These are phyloP conservation scores for Corapipo altera DNA, from an alignment of 2,113 vertebrate species.

Conservation along the genomic window DNA sequence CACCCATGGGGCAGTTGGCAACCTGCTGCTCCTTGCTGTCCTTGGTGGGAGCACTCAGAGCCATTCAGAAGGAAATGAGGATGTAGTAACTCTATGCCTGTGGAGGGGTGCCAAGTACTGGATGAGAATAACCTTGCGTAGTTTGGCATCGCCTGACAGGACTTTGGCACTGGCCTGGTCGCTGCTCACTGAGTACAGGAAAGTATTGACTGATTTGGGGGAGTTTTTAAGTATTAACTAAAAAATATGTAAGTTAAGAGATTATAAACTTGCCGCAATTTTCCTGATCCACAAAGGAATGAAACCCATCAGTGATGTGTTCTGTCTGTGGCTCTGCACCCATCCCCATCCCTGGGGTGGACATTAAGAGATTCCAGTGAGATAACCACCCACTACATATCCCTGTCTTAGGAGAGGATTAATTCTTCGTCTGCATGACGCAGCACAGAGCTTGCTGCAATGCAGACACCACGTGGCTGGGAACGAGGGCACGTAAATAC, in stretches of 20 bases:
- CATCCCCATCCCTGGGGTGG: background rate
- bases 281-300: background rate
- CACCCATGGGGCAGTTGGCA: background rate
- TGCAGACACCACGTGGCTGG: slow-evolving; percentile 35
- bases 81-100: background rate
- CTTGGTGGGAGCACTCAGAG: background rate
- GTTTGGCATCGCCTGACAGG: background rate
- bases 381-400: background rate
- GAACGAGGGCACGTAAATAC: background rate
- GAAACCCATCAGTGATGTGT: background rate
- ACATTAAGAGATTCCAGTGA: background rate
- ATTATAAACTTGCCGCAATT: background rate
- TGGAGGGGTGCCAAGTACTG: background rate
- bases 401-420: background rate
- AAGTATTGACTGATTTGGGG: background rate
- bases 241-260: background rate
- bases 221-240: background rate
- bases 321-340: background rate
- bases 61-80: background rate
- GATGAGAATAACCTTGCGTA: background rate
- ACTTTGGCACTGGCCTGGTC: background rate
- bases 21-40: background rate
- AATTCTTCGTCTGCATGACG: slow-evolving; percentile 8
- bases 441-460: slow-evolving; percentile 65
- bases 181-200: background rate